Evolutionary conservation across 2,797 vertebrate genomes (phyloP), one percentile per base, ranked within the genome.

Genomic region (Euphonia xanthogaster): DNA sequence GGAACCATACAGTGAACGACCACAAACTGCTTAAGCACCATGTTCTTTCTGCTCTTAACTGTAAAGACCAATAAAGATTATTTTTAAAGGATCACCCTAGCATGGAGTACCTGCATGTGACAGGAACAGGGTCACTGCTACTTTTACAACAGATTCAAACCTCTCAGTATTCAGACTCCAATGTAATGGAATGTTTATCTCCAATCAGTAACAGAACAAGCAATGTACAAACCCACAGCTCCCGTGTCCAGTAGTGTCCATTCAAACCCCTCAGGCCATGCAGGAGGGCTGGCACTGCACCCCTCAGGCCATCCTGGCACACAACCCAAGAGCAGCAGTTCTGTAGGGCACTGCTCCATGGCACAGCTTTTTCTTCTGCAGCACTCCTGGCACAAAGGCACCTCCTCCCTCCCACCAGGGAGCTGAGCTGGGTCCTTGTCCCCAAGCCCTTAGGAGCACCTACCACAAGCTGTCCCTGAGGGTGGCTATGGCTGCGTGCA

Each of bases 21-120:
- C 37, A 17, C n/a, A 57, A 66, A 73, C 57, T 67, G 51, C 76
- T 72, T 53, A 62, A 91, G 58, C 51, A 51, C 37, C 1, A 0
- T 21, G 13, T 79, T 90, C 28, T 71, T 94, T 93, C 81, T 96
- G 75, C 94, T 94, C 86, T 92, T 90, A 82, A 91, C 85, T 76
- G 76, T 95, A 33, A 33, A 55, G 85, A 95, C 88, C 92, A 98
- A 96, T 97, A 98, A 97, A 97, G 93, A 80, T 62, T 97, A 94
- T 96, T 97, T 98, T 98, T 94, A 90, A 89, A 94, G 94, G 88
- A 91, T 71, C 53, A 93, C 54, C 53, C 22, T 77, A 53, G 80
- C 0, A 0, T 91, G 72, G 67, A 96, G 12, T 92, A 37, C 39
- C 40, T 39, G 53, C 20, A 75, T 0, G 0, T 44, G 60, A 51